Conservation (phyloP, 1,140 invertebrate species). For the Acromyrmex charruanus region DNA sequence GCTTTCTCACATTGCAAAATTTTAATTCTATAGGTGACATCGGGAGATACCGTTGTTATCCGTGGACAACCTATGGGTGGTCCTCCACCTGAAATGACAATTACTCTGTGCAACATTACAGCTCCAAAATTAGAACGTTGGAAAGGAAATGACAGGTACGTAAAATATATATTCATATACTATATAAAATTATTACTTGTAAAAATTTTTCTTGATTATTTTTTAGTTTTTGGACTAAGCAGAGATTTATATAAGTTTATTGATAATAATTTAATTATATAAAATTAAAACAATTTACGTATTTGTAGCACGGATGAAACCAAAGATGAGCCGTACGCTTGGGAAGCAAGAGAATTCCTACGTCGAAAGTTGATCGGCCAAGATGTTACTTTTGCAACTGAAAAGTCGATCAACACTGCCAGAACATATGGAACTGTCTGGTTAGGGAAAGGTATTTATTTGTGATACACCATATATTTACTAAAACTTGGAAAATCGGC, state of each 20-base stretch:
- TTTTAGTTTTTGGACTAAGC: background rate
- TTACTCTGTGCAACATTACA: constrained; percentile 95
- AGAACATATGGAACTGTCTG: constrained; percentile 96
- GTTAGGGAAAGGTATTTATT: constrained; percentile 91
- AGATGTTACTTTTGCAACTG: constrained; percentile 93
- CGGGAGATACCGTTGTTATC: constrained; percentile 84
- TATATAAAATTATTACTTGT: background rate
- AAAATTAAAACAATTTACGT: background rate
- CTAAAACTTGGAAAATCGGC: no score
- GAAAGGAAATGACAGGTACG: constrained; percentile 78
- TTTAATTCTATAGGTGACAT: constrained; percentile 78
- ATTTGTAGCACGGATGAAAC: constrained; percentile 87
- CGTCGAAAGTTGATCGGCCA: constrained; percentile 97
- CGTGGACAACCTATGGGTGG: constrained; percentile 87
- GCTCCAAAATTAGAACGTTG: constrained; percentile 96
- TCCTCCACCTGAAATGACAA: constrained; percentile 96
- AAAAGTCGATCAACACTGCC: constrained; percentile 91
- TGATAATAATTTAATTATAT: background rate
- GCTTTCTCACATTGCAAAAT: background rate
- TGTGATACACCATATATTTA: no score
- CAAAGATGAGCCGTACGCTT: constrained; percentile 97
- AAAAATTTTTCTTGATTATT: background rate
- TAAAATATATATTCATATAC: background rate
- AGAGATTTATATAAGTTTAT: background rate
- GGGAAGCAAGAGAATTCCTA: constrained; percentile 98